Evolutionary conservation across 2,113 vertebrate species (phyloP).

Genomic region (Oryzias melastigma): DNA sequence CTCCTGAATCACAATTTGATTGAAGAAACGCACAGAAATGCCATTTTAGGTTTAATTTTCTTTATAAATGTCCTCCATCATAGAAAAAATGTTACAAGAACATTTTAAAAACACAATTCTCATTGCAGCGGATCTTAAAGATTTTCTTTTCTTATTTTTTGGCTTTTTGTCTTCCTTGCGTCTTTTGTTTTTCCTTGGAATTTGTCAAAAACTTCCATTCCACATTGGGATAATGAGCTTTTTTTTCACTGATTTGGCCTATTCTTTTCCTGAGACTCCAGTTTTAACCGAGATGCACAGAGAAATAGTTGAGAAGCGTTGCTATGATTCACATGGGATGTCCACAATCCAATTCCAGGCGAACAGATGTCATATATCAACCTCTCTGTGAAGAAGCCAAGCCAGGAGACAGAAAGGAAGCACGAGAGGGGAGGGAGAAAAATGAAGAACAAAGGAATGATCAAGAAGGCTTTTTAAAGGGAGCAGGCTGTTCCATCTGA

Average conservation of each 20-base stretch:
- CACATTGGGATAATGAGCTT: conserved; percentile 5
- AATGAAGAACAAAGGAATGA: conserved; percentile 62
- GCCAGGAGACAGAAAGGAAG: conserved; percentile 29
- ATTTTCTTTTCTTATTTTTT: conserved; percentile 24
- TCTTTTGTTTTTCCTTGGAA: conserved; percentile 12
- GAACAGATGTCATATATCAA: conserved; percentile 80
- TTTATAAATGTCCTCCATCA: too few relatives aligned
- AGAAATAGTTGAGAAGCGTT: conserved; percentile 60
- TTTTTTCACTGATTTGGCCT: conserved; percentile 22
- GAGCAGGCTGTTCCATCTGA: conserved; percentile 45
- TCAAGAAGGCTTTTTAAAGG: conserved; percentile 46
- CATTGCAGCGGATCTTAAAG: conserved; percentile 22
- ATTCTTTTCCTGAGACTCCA: conserved; percentile 8
- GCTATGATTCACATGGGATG: conserved; percentile 68
- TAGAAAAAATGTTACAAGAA: too few relatives aligned
- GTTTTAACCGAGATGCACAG: conserved; percentile 42
- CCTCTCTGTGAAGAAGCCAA: conserved; percentile 57
- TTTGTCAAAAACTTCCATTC: conserved; percentile 14
- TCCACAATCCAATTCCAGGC: conserved; percentile 67
- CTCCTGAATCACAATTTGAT: too few relatives aligned
- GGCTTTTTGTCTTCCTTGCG: not conserved
- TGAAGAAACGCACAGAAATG: too few relatives aligned
- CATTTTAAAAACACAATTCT: conserved; percentile 10
- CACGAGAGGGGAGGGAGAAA: conserved; percentile 20
- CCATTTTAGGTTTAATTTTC: too few relatives aligned